Evolutionary conservation across 2,888 invertebrate genomes (phyloP).

Genomic region (Eupithecia subfuscata): DNA sequence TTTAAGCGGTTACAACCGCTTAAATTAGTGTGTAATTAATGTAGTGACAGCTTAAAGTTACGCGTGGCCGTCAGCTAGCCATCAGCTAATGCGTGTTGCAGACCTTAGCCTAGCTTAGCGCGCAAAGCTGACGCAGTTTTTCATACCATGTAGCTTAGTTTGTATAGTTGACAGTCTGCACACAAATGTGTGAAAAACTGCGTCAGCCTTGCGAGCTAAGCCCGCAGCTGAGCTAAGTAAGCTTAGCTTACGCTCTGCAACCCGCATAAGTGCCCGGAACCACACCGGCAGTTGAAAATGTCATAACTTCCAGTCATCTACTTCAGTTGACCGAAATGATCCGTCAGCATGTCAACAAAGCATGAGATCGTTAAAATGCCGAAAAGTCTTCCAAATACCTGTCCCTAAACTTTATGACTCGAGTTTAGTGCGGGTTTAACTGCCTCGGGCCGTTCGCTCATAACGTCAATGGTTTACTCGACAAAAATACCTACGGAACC

Average conservation of each 20-base stretch:
- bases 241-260: not conserved
- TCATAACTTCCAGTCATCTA: slow-evolving; percentile 6
- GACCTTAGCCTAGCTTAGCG: not conserved
- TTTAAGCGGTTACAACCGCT: too few species aligned
- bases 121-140: not conserved
- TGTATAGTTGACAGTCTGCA: not conserved
- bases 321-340: slow-evolving; percentile 16
- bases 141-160: not conserved
- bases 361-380: slow-evolving; percentile 14
- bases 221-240: not conserved
- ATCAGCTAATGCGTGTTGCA: not conserved
- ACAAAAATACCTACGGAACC: slow-evolving; percentile 4
- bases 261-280: not conserved
- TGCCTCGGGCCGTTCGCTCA: slow-evolving; percentile 13
- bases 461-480: slow-evolving; percentile 15
- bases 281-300: not conserved
- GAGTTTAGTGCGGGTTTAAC: slow-evolving; percentile 17
- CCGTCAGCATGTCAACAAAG: slow-evolving; percentile 12
- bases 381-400: slow-evolving; percentile 15
- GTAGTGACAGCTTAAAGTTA: not conserved
- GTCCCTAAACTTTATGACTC: slow-evolving; percentile 17
- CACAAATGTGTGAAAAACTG: not conserved
- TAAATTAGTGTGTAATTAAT: too few species aligned
- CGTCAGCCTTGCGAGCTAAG: not conserved
- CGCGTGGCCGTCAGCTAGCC: not conserved